phyloP scores from a whole-genome alignment of 2,888 invertebrate species.

The Drosophila quinaria region DNA sequence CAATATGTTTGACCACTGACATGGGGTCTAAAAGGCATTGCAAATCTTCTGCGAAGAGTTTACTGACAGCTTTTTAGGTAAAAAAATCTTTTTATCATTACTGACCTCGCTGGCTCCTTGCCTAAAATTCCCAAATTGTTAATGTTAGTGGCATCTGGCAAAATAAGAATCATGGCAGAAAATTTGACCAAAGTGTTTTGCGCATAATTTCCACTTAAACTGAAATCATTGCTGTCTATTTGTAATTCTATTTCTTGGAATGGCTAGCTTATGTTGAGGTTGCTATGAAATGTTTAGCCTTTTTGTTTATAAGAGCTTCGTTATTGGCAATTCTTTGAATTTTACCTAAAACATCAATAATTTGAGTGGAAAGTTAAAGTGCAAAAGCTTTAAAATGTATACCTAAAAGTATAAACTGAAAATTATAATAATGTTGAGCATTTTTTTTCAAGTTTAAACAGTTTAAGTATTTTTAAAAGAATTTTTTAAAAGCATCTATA shows the following conservation, averaged over 20 bases:
- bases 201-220: conserved; percentile 14
- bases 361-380: neutral
- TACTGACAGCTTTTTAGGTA: neutral
- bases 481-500: no score
- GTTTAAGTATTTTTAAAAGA: no score
- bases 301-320: conserved; percentile 13
- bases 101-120: conserved; percentile 3
- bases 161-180: conserved; percentile 7
- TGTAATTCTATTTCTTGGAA: conserved; percentile 6
- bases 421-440: no score
- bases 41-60: conserved; percentile 4
- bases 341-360: neutral
- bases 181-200: conserved; percentile 7
- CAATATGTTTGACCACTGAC: conserved; percentile 3
- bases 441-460: no score
- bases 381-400: no score
- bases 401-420: no score
- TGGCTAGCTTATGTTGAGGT: conserved; percentile 1
- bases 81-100: neutral
- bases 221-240: conserved; percentile 2
- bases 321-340: conserved; percentile 11
- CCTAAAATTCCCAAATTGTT: neutral
- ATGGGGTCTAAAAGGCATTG: conserved; percentile 8
- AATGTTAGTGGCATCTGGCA: conserved; percentile 17
- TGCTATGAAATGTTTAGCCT: neutral